These are phyloP conservation scores for Lineus longissimus DNA, from an alignment of 1,140 invertebrate genomes.

Conservation along the genomic window DNA sequence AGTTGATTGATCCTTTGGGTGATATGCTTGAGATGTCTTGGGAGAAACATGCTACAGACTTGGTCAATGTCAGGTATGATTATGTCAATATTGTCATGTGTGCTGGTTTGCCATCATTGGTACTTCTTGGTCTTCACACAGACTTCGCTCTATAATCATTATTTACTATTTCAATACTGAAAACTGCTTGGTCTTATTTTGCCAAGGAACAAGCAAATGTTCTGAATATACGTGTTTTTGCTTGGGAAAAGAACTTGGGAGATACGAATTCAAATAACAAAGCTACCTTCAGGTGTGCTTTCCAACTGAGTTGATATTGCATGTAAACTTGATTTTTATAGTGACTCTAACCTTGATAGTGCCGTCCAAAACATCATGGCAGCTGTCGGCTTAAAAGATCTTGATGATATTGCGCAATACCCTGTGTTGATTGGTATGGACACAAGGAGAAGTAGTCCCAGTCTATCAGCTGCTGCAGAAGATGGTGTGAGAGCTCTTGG, in stretches of 20 bases:
- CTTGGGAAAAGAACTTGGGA: too few species aligned
- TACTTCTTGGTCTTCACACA: background rate
- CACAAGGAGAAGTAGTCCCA: slow-evolving; percentile 70
- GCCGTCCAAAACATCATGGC: slow-evolving; percentile 58
- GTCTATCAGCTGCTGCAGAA: slow-evolving; percentile 67
- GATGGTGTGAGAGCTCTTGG: slow-evolving; percentile 68
- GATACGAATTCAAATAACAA: too few species aligned
- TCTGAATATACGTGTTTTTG: background rate
- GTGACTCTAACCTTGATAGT: slow-evolving; percentile 54
- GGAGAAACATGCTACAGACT: slow-evolving; percentile 81
- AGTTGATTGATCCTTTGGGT: slow-evolving; percentile 90
- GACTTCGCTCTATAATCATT: background rate
- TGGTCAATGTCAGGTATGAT: slow-evolving; percentile 47
- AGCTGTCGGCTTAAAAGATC: slow-evolving; percentile 66
- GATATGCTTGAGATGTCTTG: slow-evolving; percentile 92
- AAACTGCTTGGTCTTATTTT: background rate
- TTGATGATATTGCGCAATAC: slow-evolving; percentile 54
- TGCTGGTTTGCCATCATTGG: background rate
- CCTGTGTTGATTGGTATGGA: slow-evolving; percentile 70
- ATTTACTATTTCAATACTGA: slow-evolving; percentile 3
- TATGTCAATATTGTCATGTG: slow-evolving; percentile 6
- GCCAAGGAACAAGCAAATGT: background rate
- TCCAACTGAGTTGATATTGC: too few species aligned
- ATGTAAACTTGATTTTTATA: too few species aligned
- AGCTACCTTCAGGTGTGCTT: too few species aligned